These are phyloP conservation scores for Heliconius charithonia DNA, from an alignment of 2,888 invertebrate genomes.

Conservation along the genomic window DNA sequence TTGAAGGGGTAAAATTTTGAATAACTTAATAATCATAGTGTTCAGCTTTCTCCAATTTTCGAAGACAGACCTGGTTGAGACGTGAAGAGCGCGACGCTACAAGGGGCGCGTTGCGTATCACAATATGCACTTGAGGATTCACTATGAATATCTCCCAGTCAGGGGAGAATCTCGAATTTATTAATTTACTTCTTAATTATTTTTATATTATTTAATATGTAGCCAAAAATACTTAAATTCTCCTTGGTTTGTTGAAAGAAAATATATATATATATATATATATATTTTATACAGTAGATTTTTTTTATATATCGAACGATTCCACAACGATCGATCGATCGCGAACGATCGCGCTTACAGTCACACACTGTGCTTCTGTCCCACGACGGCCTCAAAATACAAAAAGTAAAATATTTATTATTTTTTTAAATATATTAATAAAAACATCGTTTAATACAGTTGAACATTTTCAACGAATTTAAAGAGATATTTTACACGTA, in stretches of 20 bases:
- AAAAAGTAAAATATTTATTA: constrained; percentile 44
- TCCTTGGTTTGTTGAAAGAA: neutral
- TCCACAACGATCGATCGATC: too few relatives aligned
- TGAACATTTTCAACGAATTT: constrained; percentile 45
- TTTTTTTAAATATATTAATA: constrained; percentile 53
- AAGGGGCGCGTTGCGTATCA: constrained; percentile 71
- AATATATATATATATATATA: too few relatives aligned
- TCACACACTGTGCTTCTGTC: too few relatives aligned
- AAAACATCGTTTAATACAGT: constrained; percentile 56
- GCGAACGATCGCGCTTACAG: too few relatives aligned
- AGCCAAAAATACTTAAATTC: neutral
- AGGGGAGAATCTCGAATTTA: constrained; percentile 60
- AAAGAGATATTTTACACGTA: too few relatives aligned
- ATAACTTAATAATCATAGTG: constrained; percentile 13
- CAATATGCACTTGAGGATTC: constrained; percentile 83
- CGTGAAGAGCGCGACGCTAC: constrained; percentile 70
- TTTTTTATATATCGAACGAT: neutral
- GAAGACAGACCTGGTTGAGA: constrained; percentile 69
- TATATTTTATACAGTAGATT: neutral
- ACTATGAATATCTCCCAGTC: constrained; percentile 74
- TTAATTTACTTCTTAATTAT: neutral
- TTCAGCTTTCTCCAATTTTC: constrained; percentile 57
- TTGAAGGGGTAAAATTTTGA: neutral
- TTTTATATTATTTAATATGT: neutral
- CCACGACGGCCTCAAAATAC: neutral